Conservation (phyloP, 2,113 vertebrate genomes). For the Ovis canadensis region DNA sequence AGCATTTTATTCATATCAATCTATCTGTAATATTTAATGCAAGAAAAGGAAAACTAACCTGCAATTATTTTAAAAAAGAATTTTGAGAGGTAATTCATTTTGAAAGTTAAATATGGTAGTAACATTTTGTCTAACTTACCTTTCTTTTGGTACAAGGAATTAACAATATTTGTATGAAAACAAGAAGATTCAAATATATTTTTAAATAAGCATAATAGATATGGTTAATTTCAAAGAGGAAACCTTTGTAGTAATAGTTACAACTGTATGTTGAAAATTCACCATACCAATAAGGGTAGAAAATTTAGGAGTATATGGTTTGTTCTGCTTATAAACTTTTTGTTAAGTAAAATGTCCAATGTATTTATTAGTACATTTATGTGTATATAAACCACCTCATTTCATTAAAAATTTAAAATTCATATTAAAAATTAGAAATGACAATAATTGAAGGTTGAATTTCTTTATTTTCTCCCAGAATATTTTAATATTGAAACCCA, state of each 20-base stretch:
- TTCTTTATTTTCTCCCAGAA: constrained; percentile 84
- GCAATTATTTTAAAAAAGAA: not conserved
- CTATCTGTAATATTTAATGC: constrained; percentile 3
- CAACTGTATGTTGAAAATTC: constrained; percentile 15
- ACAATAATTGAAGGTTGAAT: constrained; percentile 74
- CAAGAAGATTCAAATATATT: not conserved
- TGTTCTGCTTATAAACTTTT: constrained; percentile 20
- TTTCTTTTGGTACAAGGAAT: constrained; percentile 1
- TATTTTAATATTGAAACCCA: constrained; percentile 84
- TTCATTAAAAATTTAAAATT: constrained; percentile 50
- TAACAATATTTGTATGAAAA: not conserved
- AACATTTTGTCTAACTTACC: constrained; percentile 15
- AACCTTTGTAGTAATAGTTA: not conserved
- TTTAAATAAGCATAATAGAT: not conserved
- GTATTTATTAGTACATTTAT: not conserved
- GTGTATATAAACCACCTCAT: not conserved
- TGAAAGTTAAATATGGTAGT: not conserved
- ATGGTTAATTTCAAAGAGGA: not conserved
- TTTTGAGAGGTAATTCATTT: not conserved
- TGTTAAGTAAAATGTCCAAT: constrained; percentile 23
- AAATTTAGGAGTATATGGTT: not conserved
- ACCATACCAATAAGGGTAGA: not conserved
- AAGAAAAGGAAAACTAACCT: not conserved
- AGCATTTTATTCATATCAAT: constrained; percentile 9
- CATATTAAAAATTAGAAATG: constrained; percentile 60